Evolutionary conservation across 2,888 invertebrate species (phyloP).

Genomic region (Candidula unifasciata): DNA sequence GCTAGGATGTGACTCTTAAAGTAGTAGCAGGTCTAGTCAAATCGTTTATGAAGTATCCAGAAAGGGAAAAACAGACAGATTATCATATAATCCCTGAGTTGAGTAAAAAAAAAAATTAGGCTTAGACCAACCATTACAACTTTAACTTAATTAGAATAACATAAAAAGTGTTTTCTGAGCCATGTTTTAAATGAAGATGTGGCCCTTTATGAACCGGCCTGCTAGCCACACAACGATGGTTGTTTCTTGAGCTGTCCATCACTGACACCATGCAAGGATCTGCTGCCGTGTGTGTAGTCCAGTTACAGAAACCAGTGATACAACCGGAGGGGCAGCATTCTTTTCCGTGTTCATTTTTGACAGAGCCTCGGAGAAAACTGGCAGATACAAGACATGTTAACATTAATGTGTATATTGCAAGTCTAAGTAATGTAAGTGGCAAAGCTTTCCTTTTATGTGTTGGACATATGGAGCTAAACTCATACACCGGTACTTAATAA

Average conservation of each 20-base stretch:
- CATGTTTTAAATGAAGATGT: no score
- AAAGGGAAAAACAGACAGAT: no score
- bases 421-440: background rate
- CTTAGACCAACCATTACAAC: background rate
- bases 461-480: no score
- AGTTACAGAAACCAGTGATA: constrained; percentile 43
- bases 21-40: no score
- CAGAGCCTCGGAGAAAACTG: constrained; percentile 15
- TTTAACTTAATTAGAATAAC: no score
- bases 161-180: no score
- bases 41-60: no score
- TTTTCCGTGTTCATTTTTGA: background rate
- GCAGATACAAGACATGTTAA: background rate
- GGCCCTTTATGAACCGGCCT: no score
- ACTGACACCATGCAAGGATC: constrained; percentile 48
- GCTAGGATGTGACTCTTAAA: no score
- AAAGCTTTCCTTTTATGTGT: background rate
- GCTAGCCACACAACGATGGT: no score
- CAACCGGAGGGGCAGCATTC: background rate
- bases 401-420: background rate
- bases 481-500: no score
- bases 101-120: background rate
- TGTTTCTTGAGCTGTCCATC: background rate
- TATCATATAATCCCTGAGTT: background rate
- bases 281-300: constrained; percentile 30